These are phyloP conservation scores for Perognathus longimembris DNA, from an alignment of 2,113 vertebrate genomes.

Conservation along the genomic window DNA sequence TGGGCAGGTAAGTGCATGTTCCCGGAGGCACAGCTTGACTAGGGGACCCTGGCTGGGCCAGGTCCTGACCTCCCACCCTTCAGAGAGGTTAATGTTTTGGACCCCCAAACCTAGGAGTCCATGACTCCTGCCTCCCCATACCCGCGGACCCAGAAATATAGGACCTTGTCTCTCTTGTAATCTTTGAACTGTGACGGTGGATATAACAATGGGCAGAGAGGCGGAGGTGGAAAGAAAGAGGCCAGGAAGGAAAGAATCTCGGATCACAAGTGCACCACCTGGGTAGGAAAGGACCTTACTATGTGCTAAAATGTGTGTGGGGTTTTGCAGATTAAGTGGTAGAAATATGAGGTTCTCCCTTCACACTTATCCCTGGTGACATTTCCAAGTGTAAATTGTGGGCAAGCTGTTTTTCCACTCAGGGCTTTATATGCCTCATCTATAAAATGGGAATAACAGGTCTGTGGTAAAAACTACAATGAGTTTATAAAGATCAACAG, in stretches of 20 bases:
- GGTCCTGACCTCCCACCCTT: background rate
- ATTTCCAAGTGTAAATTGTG: background rate
- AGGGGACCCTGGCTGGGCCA: constrained; percentile 7
- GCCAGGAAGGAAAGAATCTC: background rate
- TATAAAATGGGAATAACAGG: background rate
- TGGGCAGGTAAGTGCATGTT: constrained; percentile 63
- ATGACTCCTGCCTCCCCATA: background rate
- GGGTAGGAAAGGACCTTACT: background rate
- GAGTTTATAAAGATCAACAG: background rate
- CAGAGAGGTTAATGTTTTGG: background rate
- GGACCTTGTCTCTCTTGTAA: background rate
- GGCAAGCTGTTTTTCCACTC: background rate
- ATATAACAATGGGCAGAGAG: constrained; percentile 31
- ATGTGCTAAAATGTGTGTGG: background rate
- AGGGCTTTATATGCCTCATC: background rate
- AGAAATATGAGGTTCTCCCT: too few relatives aligned
- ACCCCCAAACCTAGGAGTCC: background rate
- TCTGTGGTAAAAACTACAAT: background rate
- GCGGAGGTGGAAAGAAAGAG: background rate
- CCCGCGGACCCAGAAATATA: background rate
- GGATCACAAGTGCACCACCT: background rate
- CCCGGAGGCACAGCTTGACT: constrained; percentile 8
- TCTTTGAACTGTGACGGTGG: constrained; percentile 48
- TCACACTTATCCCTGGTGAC: background rate
- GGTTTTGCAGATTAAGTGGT: too few relatives aligned